These are phyloP conservation scores for Gnathonemus echidnorhynchus DNA, from an alignment of 2,113 vertebrate genomes.

Conservation along the genomic window DNA sequence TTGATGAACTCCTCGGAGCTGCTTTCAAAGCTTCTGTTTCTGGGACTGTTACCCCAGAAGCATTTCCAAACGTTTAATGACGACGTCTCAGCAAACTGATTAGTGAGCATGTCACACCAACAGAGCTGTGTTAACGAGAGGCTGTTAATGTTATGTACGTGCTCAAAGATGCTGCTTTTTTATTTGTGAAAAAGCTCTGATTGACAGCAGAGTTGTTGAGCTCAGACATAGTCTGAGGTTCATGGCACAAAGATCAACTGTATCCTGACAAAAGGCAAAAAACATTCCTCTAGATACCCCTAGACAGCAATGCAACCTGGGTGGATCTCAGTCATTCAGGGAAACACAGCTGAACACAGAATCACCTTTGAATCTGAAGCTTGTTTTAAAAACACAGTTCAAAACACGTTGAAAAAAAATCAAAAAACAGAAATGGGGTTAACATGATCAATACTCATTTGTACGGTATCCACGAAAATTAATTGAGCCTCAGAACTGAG, in stretches of 20 bases:
- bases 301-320: background rate
- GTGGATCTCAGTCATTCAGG: background rate
- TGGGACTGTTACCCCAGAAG: constrained; percentile 64
- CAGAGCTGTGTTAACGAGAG: background rate
- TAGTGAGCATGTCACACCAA: background rate
- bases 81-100: background rate
- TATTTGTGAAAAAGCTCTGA: background rate
- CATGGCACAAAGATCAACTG: background rate
- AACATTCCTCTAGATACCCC: background rate
- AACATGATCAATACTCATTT: background rate
- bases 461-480: background rate
- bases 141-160: background rate
- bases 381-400: background rate
- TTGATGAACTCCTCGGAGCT: constrained; percentile 43
- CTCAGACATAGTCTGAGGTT: background rate
- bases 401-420: background rate
- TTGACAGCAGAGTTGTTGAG: background rate
- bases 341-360: background rate
- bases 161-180: background rate
- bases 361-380: background rate
- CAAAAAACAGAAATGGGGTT: background rate
- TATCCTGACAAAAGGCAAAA: background rate
- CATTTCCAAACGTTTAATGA: constrained; percentile 61
- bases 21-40: constrained; percentile 63
- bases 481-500: background rate